phyloP scores from a whole-genome alignment of 2,888 invertebrate species.

The Trachelus tabidus region DNA sequence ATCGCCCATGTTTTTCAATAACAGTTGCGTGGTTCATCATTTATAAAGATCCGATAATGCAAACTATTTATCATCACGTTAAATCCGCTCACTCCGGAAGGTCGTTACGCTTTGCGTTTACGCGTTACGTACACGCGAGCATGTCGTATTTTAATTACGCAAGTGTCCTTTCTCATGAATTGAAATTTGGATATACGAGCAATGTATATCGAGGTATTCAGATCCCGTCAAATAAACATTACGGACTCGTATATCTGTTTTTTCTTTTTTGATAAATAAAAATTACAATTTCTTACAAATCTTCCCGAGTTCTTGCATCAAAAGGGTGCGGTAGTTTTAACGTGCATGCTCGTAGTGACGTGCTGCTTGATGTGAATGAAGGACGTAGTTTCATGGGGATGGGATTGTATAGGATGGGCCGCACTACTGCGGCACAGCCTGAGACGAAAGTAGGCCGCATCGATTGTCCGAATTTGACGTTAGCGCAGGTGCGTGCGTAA shows the following conservation, averaged over 20 bases:
- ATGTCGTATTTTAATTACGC: neutral
- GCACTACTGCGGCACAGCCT: neutral
- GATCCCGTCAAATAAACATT: too few species aligned
- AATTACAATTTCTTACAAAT: neutral
- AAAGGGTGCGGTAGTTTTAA: neutral
- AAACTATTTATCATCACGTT: neutral
- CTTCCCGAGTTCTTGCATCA: neutral
- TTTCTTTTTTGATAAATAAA: neutral
- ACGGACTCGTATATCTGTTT: neutral
- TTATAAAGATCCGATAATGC: neutral
- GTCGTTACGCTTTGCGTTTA: neutral
- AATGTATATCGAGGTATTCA: too few species aligned
- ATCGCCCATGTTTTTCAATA: neutral
- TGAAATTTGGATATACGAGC: too few species aligned
- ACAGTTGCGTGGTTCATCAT: neutral
- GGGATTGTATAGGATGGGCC: neutral
- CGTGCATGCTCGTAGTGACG: neutral
- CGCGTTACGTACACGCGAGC: neutral
- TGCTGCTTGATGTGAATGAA: neutral
- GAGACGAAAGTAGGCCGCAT: conserved; percentile 15
- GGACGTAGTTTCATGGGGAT: conserved; percentile 1
- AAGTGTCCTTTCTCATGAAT: neutral
- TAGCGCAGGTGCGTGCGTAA: conserved; percentile 5
- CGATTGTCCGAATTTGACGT: conserved; percentile 18
- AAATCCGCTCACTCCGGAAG: neutral